Conservation (phyloP, 2,113 vertebrate species). For the Raja brachyura region DNA sequence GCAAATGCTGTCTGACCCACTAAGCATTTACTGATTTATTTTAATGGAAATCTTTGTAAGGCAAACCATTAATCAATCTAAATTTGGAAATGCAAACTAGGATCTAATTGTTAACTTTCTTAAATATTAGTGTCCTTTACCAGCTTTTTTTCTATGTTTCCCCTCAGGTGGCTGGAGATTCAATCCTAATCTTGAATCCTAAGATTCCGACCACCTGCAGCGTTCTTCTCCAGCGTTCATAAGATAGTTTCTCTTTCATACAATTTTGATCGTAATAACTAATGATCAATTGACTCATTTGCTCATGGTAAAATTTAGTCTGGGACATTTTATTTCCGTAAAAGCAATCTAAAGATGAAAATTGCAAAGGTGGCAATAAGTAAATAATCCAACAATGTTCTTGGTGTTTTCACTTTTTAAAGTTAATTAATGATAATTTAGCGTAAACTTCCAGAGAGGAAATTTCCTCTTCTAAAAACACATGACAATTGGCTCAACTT, state of each 20-base stretch:
- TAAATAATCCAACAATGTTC: background rate
- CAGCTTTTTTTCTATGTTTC: background rate
- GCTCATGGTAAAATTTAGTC: background rate
- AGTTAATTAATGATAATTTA: too few species aligned
- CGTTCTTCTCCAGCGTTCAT: background rate
- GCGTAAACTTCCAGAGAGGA: background rate
- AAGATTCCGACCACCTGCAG: background rate
- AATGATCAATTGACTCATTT: background rate
- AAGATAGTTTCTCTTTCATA: background rate
- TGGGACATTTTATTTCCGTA: background rate
- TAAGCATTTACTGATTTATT: too few species aligned
- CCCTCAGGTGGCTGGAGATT: too few species aligned
- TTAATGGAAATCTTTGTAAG: background rate
- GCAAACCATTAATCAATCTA: background rate
- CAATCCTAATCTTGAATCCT: background rate
- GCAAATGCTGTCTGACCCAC: too few species aligned
- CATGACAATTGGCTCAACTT: background rate
- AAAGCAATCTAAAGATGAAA: background rate
- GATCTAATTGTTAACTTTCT: background rate
- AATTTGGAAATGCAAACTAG: background rate
- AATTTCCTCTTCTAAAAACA: background rate
- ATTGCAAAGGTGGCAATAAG: background rate
- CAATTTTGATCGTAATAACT: background rate
- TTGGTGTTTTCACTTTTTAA: too few species aligned
- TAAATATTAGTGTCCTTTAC: background rate